Evolutionary conservation across 2,888 invertebrate genomes (phyloP).

Genomic region (Chrysodeixis includens): DNA sequence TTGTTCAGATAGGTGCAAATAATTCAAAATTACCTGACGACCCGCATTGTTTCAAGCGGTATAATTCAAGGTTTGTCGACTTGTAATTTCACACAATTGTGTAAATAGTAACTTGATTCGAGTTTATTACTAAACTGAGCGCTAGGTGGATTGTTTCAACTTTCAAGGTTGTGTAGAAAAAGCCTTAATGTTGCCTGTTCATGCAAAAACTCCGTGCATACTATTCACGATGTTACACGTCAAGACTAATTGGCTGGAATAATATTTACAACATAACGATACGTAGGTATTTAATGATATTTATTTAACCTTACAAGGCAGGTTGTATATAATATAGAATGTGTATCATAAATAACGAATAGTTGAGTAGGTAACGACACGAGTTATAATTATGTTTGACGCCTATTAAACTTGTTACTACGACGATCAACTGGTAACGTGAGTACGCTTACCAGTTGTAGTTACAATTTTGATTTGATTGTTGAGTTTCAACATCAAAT

Average conservation of each 20-base stretch:
- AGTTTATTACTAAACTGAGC: constrained; percentile 36
- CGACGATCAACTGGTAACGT: neutral
- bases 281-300: constrained; percentile 7
- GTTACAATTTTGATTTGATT: neutral
- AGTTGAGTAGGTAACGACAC: neutral
- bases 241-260: constrained; percentile 35
- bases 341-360: neutral
- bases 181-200: constrained; percentile 29
- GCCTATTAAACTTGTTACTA: no score
- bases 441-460: neutral
- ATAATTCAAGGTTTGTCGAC: constrained; percentile 56
- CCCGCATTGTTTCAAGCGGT: constrained; percentile 15
- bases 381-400: no score
- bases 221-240: constrained; percentile 21
- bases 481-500: no score
- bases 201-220: constrained; percentile 43
- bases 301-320: neutral
- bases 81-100: constrained; percentile 56
- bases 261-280: constrained; percentile 31
- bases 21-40: constrained; percentile 53
- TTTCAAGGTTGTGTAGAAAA: constrained; percentile 46
- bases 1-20: constrained; percentile 38
- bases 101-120: constrained; percentile 51
- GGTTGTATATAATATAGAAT: neutral
- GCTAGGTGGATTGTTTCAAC: constrained; percentile 28